phyloP scores from a whole-genome alignment of 92 coral and sea anemone genomes.

The Porites cylindrica region DNA sequence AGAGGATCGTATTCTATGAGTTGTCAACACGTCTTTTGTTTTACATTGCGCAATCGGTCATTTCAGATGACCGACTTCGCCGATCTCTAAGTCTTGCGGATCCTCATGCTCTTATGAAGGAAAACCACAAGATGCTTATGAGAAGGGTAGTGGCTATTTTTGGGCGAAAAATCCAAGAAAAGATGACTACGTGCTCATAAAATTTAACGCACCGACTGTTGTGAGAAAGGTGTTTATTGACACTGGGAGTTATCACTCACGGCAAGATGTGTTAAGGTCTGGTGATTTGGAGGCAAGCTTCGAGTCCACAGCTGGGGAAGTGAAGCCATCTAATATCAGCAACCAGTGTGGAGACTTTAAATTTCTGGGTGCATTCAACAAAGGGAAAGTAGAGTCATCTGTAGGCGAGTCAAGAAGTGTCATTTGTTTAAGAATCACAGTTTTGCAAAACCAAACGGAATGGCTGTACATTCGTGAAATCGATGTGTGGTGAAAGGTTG shows the following conservation, averaged over 20 bases:
- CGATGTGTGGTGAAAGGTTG: no score
- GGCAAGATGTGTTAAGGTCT: constrained; percentile 27
- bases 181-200: constrained; percentile 39
- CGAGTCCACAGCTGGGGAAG: not conserved
- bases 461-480: no score
- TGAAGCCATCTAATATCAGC: not conserved
- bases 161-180: constrained; percentile 50
- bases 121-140: constrained; percentile 66
- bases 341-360: constrained; percentile 24
- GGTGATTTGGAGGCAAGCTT: constrained; percentile 65
- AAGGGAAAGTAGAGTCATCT: not conserved
- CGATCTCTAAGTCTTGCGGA: no score
- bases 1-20: no score
- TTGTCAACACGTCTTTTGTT: no score
- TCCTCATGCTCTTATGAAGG: constrained; percentile 23
- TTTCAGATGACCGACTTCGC: no score
- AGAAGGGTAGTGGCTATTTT: constrained; percentile 66
- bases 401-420: not conserved
- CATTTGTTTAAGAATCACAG: constrained; percentile 47
- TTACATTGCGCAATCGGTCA: no score
- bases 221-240: constrained; percentile 56
- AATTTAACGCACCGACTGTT: constrained; percentile 2
- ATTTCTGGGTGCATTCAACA: constrained; percentile 32
- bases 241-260: constrained; percentile 67
- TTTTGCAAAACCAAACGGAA: not conserved